Evolutionary conservation across 2,797 vertebrate genomes (phyloP).

Genomic region (Erethizon dorsatum): DNA sequence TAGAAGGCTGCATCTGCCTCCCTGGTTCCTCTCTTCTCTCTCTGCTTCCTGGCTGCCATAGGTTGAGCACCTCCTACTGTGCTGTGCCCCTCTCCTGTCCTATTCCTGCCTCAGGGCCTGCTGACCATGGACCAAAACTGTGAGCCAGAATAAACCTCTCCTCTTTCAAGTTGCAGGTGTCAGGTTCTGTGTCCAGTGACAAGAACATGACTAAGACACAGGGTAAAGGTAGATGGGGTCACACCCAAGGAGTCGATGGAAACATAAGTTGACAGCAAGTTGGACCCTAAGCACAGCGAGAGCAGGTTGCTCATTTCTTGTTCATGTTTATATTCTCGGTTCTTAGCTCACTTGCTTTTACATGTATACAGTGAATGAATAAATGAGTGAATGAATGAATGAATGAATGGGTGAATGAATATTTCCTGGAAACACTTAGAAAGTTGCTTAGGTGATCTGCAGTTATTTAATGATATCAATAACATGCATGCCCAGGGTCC

Average conservation of each 20-base stretch:
- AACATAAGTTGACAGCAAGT: background rate
- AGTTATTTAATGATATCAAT: background rate
- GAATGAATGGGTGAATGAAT: too few species aligned
- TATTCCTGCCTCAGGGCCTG: background rate
- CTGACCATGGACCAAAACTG: background rate
- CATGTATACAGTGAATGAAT: background rate
- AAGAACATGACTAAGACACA: background rate
- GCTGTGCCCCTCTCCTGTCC: background rate
- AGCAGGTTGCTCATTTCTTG: background rate
- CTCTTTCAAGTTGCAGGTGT: too few species aligned
- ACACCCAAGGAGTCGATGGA: background rate
- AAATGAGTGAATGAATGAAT: too few species aligned
- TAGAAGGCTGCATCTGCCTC: too few species aligned
- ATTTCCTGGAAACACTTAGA: background rate
- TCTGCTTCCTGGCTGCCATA: too few species aligned
- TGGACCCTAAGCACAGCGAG: background rate
- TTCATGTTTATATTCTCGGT: background rate
- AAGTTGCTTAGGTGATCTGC: background rate
- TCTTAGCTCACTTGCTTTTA: background rate
- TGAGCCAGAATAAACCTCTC: background rate
- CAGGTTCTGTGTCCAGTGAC: background rate
- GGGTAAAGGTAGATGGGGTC: background rate
- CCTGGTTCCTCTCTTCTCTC: too few species aligned
- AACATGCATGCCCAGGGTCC: background rate
- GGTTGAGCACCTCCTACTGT: too few species aligned